Base-by-base conservation (phyloP, 2,888 invertebrate species). In the Tinea pellionella region DNA sequence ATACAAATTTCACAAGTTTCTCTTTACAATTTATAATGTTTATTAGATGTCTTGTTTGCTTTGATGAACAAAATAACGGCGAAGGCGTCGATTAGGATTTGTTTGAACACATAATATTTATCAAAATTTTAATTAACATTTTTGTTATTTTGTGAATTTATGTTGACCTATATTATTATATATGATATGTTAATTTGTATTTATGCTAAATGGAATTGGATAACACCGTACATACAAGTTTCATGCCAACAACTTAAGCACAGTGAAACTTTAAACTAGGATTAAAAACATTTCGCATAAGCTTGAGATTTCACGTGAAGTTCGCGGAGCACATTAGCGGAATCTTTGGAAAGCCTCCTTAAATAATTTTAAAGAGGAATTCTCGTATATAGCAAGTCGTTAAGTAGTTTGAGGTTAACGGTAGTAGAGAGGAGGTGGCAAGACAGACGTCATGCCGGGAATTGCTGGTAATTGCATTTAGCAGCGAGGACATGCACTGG, bases 381-480 rank as follows among this genome's bases (percentile, higher is more conserved):
- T 9, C 37, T 37, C 37, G 37, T 37, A 47, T 47, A 47, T 47
- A 47, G 47, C 47, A 47, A 47, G 47, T 47, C 68, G 71, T 70
- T 70, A 72, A 70, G 67, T 66, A 68, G 67, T 70, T 70, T 66
- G 69, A 67, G 66, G 64, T 57, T 29, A 32, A 24, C 57, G 30
- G 32, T 57, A 63, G 56, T 65, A 61, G 61, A 61, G 60, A 63
- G 57, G 60, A 64, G 63, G 63, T 61, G 62, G 63, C 66, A 70
- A 71, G 71, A 72, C 73, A 72, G 70, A 64, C 69, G 69, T 75
- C 73, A 72, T 69, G 67, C 66, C 64, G 63, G 64, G 68, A 70
- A 75, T 75, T 74, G 70, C 70, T 65, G 71, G 72, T 78, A 79
- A 80, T 79, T 78, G 72, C 70, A 69, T 79, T 78, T 71, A 72